These are phyloP conservation scores for Chelidonichthys spinosus DNA, from an alignment of 2,797 vertebrate species.

Conservation along the genomic window DNA sequence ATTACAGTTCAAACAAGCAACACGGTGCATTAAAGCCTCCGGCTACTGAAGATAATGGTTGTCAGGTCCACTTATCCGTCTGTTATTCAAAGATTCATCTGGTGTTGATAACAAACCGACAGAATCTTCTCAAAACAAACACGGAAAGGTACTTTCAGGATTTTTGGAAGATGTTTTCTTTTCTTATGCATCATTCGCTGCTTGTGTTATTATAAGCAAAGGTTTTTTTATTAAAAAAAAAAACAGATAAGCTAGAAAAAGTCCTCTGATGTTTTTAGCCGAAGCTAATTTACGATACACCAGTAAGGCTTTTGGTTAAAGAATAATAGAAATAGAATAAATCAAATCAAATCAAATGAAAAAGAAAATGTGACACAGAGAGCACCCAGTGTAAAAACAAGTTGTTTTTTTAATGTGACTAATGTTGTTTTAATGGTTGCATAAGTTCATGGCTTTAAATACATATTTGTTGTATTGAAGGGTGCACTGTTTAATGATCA, in stretches of 20 bases:
- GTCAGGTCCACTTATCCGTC: slow-evolving; percentile 62
- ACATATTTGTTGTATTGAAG: slow-evolving; percentile 10
- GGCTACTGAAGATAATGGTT: slow-evolving; percentile 59
- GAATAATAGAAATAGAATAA: too few species aligned
- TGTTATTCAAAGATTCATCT: slow-evolving; percentile 48
- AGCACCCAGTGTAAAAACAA: too few species aligned
- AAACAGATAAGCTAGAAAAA: too few species aligned
- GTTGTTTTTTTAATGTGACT: too few species aligned
- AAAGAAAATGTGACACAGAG: too few species aligned
- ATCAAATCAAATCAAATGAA: too few species aligned
- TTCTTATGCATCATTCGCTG: not conserved
- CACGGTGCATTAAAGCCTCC: slow-evolving; percentile 35
- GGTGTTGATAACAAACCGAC: slow-evolving; percentile 21
- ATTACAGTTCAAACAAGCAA: slow-evolving; percentile 50
- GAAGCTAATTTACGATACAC: too few species aligned
- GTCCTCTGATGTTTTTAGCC: too few species aligned
- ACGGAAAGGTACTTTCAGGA: slow-evolving; percentile 8
- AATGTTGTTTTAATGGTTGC: slow-evolving; percentile 16
- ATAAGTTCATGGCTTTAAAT: slow-evolving; percentile 25
- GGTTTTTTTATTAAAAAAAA: too few species aligned
- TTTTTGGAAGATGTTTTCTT: slow-evolving; percentile 1
- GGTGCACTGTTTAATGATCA: not conserved
- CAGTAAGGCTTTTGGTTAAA: too few species aligned
- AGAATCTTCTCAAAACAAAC: slow-evolving; percentile 3
- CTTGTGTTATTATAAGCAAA: slow-evolving; percentile 9